Percentiles rank a stretch among this genome's conserved stretches.
phyloP scores from a whole-genome alignment of 2,888 invertebrate genomes.

The Eupithecia insigniata region DNA sequence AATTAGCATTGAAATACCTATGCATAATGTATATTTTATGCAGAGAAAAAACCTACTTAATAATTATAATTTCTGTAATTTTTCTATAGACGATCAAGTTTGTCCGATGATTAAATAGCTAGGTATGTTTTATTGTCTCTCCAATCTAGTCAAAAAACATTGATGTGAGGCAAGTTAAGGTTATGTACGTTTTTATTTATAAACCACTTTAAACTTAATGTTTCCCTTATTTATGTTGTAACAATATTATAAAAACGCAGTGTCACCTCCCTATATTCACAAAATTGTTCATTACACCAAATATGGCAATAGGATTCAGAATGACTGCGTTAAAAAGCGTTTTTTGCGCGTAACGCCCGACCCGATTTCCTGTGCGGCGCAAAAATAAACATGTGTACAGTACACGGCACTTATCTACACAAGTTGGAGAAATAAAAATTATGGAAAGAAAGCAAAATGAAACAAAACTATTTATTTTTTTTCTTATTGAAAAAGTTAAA shows the following conservation, averaged over 20 bases:
- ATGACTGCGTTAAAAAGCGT: slow-evolving; percentile 38
- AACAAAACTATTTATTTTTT: background rate
- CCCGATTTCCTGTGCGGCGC: slow-evolving; percentile 37
- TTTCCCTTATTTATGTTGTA: background rate
- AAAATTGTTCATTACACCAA: slow-evolving; percentile 35
- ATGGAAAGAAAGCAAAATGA: background rate
- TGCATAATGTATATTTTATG: background rate
- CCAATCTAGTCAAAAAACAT: background rate
- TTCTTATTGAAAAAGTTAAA: background rate
- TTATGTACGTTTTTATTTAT: background rate
- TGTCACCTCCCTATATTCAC: slow-evolving; percentile 25
- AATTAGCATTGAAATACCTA: background rate
- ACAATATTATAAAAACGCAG: slow-evolving; percentile 13
- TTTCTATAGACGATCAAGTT: background rate
- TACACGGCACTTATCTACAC: background rate
- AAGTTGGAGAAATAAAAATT: background rate
- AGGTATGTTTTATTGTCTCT: background rate
- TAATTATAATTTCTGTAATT: background rate
- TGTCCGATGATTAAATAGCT: background rate
- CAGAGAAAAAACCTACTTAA: background rate
- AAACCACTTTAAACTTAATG: background rate
- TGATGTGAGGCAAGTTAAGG: background rate
- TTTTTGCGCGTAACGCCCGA: slow-evolving; percentile 38
- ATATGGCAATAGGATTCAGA: slow-evolving; percentile 36
- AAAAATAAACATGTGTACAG: slow-evolving; percentile 36